These are phyloP conservation scores for Furcifer pardalis DNA, from an alignment of 2,797 vertebrate species.

Conservation along the genomic window DNA sequence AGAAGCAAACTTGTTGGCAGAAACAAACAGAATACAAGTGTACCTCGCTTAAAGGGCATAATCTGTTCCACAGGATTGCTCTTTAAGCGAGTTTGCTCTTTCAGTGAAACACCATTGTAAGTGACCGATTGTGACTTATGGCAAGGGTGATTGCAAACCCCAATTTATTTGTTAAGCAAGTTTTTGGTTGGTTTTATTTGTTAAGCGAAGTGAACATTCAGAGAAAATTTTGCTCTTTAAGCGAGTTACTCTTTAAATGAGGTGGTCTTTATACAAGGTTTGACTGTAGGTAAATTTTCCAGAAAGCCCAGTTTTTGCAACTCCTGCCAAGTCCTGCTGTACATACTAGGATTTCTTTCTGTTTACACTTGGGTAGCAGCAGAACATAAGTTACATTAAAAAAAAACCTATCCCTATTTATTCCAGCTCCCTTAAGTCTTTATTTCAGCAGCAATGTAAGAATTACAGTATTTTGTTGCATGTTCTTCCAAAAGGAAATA, in stretches of 20 bases:
- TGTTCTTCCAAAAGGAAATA: neutral
- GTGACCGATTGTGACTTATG: too few species aligned
- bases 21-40: neutral
- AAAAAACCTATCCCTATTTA: neutral
- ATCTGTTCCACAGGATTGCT: too few species aligned
- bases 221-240: too few species aligned
- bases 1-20: neutral
- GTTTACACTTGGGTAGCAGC: neutral
- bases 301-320: neutral
- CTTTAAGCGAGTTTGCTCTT: too few species aligned
- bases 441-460: neutral
- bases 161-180: too few species aligned
- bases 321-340: neutral
- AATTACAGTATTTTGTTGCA: neutral
- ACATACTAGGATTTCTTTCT: neutral
- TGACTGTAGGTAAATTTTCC: neutral
- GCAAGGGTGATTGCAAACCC: too few species aligned
- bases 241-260: too few species aligned
- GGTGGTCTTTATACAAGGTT: too few species aligned
- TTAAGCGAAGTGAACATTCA: too few species aligned
- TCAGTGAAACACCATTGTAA: too few species aligned
- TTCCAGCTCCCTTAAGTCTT: neutral
- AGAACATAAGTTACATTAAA: neutral
- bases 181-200: too few species aligned
- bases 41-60: too few species aligned